These are phyloP conservation scores for Hycleus phaleratus DNA, from an alignment of 1,140 invertebrate species.

Conservation along the genomic window DNA sequence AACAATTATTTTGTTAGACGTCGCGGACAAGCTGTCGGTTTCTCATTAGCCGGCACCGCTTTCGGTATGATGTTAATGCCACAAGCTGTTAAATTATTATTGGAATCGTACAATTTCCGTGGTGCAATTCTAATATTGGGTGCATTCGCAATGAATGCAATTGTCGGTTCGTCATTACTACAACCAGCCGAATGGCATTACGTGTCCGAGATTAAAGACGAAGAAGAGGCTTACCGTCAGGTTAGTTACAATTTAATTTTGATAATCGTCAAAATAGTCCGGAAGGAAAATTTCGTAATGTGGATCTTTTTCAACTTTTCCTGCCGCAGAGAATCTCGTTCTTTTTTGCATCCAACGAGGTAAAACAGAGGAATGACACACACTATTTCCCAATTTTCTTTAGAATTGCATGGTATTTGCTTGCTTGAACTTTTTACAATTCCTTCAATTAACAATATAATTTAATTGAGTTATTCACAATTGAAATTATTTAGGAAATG, in stretches of 20 bases:
- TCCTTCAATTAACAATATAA: too few relatives aligned
- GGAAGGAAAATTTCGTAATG: slow-evolving; percentile 1
- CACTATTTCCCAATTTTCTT: too few relatives aligned
- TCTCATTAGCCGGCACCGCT: slow-evolving; percentile 67
- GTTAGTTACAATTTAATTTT: slow-evolving; percentile 18
- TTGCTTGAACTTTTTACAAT: background rate
- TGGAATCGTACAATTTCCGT: slow-evolving; percentile 53
- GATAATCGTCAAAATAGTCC: background rate
- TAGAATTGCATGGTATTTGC: background rate
- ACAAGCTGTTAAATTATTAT: slow-evolving; percentile 54
- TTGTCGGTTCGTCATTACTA: slow-evolving; percentile 56
- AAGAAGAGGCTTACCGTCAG: slow-evolving; percentile 41
- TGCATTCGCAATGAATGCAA: slow-evolving; percentile 55
- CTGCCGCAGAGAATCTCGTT: slow-evolving; percentile 37
- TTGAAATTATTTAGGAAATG: slow-evolving; percentile 44
- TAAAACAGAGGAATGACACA: slow-evolving; percentile 22
- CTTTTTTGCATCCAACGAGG: slow-evolving; percentile 39
- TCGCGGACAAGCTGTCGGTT: slow-evolving; percentile 65
- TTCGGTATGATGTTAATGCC: slow-evolving; percentile 69
- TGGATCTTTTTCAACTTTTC: slow-evolving; percentile 14
- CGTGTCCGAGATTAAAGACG: slow-evolving; percentile 47
- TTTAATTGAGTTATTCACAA: too few relatives aligned
- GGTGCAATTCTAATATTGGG: slow-evolving; percentile 60
- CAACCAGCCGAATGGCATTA: slow-evolving; percentile 61
- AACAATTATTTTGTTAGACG: slow-evolving; percentile 67